These are phyloP conservation scores for Uropsilus gracilis DNA, from an alignment of 2,113 vertebrate genomes.

Conservation along the genomic window DNA sequence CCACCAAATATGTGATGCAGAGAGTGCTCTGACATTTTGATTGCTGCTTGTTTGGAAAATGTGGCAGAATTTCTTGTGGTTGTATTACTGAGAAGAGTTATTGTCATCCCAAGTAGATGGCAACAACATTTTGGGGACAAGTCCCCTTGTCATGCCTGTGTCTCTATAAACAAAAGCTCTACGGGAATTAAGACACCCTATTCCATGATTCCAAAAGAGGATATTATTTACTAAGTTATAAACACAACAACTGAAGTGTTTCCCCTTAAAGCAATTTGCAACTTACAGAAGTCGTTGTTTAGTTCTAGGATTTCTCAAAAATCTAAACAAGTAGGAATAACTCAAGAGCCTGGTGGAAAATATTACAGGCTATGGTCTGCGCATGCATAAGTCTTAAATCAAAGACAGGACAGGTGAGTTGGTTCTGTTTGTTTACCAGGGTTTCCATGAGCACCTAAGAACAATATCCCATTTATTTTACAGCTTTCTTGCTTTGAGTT, in stretches of 20 bases:
- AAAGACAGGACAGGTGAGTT: constrained; percentile 64
- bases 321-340: constrained; percentile 51
- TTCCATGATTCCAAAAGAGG: constrained; percentile 10
- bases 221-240: constrained; percentile 47
- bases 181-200: constrained; percentile 20
- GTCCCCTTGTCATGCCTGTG: neutral
- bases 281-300: constrained; percentile 60
- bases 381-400: constrained; percentile 8
- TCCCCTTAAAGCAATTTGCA: constrained; percentile 36
- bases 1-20: constrained; percentile 23
- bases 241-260: constrained; percentile 32
- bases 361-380: neutral
- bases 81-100: neutral
- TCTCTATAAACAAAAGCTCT: constrained; percentile 62
- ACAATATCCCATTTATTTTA: constrained; percentile 32
- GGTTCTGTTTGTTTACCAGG: constrained; percentile 42
- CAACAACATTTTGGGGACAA: neutral
- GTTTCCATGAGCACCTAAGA: constrained; percentile 60
- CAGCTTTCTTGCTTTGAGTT: constrained; percentile 48
- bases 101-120: neutral
- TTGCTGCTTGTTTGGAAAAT: constrained; percentile 20
- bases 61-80: constrained; percentile 34
- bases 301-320: constrained; percentile 46
- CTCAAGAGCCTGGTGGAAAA: constrained; percentile 48
- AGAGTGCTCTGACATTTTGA: neutral